Conservation (phyloP, 2,113 vertebrate genomes). For the Chascanopsetta lugubris region DNA sequence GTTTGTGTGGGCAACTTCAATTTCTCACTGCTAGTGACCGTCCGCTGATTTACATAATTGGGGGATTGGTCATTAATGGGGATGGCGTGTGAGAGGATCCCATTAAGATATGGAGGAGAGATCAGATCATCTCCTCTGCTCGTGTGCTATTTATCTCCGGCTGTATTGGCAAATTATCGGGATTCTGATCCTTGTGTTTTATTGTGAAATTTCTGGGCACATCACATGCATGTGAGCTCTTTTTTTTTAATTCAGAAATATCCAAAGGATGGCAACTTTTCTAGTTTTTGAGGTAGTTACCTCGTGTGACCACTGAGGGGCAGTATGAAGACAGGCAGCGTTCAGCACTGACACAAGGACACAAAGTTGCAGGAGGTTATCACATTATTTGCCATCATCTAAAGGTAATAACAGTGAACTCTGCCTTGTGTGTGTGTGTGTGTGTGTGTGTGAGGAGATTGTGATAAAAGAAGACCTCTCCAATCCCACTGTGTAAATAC, state of each 20-base stretch:
- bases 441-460: constrained; percentile 29
- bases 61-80: constrained; percentile 77
- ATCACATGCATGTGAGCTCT: constrained; percentile 12
- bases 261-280: constrained; percentile 9
- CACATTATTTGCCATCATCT: constrained; percentile 65
- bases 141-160: constrained; percentile 66
- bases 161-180: constrained; percentile 59
- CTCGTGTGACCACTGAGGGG: constrained; percentile 74
- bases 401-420: constrained; percentile 48
- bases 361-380: constrained; percentile 56
- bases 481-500: constrained; percentile 62
- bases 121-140: constrained; percentile 74
- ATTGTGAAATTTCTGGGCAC: constrained; percentile 43
- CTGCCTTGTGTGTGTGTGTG: constrained; percentile 31
- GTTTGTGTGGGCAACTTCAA: constrained; percentile 77
- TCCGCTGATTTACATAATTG: constrained; percentile 82
- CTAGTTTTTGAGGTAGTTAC: constrained; percentile 10
- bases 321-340: constrained; percentile 74
- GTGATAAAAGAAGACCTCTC: constrained; percentile 30
- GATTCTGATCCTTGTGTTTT: constrained; percentile 62
- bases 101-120: constrained; percentile 81
- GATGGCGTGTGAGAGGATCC: constrained; percentile 76
- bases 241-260: constrained; percentile 32
- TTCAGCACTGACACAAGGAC: constrained; percentile 29
- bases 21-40: constrained; percentile 71